These are phyloP conservation scores for Pelagia noctiluca DNA, from an alignment of 30 jellyfish, hydroid and myxozoan genomes.

Conservation along the genomic window DNA sequence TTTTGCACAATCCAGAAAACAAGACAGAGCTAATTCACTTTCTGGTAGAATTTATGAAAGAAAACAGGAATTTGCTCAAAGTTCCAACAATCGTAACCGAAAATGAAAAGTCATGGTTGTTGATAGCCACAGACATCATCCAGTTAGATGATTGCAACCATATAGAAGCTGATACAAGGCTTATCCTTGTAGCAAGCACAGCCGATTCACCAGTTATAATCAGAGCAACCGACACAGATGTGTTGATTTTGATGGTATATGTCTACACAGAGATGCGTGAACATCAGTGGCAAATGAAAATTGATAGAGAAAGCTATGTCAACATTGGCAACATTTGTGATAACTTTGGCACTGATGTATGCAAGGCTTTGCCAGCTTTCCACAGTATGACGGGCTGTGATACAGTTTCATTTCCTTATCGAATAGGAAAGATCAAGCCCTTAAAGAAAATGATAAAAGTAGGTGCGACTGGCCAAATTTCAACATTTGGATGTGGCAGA, in stretches of 20 bases:
- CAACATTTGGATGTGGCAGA: constrained; percentile 44
- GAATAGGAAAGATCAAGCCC: constrained; percentile 30
- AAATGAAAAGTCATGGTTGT: constrained; percentile 32
- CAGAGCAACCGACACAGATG: constrained; percentile 19
- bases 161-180: constrained; percentile 8
- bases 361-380: constrained; percentile 40
- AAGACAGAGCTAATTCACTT: constrained; percentile 55
- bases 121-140: constrained; percentile 5
- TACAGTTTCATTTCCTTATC: constrained; percentile 22
- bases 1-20: constrained; percentile 50
- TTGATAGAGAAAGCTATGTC: constrained; percentile 5
- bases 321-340: constrained; percentile 25
- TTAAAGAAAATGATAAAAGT: constrained; percentile 21
- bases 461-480: background rate
- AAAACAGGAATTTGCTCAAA: constrained; percentile 43
- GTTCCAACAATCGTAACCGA: constrained; percentile 37
- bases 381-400: constrained; percentile 43
- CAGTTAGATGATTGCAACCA: constrained; percentile 22
- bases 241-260: constrained; percentile 14
- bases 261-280: constrained; percentile 13
- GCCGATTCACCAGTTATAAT: constrained; percentile 5
- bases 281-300: constrained; percentile 21
- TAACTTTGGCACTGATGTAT: constrained; percentile 21
- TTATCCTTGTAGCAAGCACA: constrained; percentile 23
- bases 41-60: constrained; percentile 47